Conservation (phyloP, 2,797 vertebrate species). For the Falco naumanni region DNA sequence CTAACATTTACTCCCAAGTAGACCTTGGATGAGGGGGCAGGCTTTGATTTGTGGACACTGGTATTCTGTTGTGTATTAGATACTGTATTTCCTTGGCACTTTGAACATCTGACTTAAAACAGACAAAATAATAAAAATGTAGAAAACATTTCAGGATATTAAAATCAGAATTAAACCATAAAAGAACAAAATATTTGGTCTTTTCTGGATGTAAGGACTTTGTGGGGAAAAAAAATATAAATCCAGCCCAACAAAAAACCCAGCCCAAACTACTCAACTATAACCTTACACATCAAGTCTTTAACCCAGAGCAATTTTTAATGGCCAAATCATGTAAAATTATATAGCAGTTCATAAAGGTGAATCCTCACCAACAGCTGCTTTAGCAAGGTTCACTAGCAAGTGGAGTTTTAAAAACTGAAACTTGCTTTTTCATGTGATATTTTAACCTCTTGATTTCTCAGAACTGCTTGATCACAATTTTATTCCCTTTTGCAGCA, state of each 20-base stretch:
- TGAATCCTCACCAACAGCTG: not conserved
- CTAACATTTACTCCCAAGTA: not conserved
- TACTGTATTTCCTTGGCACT: not conserved
- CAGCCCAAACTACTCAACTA: not conserved
- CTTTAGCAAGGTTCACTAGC: not conserved
- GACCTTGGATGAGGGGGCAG: not conserved
- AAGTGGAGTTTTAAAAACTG: not conserved
- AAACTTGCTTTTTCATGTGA: not conserved
- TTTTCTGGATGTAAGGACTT: not conserved
- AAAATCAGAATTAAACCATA: not conserved
- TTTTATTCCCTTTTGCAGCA: not conserved
- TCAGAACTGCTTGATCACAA: not conserved
- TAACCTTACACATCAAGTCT: not conserved
- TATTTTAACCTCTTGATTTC: constrained; percentile 9
- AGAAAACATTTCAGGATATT: not conserved
- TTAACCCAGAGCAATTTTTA: not conserved
- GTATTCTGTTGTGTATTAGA: not conserved
- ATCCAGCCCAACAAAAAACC: not conserved
- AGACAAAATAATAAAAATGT: not conserved
- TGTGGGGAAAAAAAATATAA: not conserved
- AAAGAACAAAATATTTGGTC: not conserved
- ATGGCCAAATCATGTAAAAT: not conserved
- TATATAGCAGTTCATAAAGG: constrained; percentile 7
- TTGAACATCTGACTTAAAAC: not conserved
- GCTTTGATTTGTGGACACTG: constrained; percentile 34